Percentiles rank a stretch among this genome's conserved stretches.
These are phyloP conservation scores for Apolygus lucorum DNA, from an alignment of 1,140 invertebrate species.

Conservation along the genomic window DNA sequence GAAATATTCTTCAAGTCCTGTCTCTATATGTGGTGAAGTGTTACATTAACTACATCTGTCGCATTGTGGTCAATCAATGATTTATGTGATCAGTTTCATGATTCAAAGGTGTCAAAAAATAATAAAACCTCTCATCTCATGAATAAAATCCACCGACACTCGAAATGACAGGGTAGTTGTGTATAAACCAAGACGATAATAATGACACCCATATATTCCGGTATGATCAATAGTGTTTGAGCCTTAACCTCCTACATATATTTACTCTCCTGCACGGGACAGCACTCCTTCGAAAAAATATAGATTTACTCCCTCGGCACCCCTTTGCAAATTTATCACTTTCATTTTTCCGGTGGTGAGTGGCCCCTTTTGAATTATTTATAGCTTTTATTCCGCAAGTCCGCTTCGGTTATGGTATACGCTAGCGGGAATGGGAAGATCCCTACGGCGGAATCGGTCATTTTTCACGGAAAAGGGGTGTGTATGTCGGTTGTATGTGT, in stretches of 20 bases:
- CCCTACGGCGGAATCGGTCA: conserved; percentile 5
- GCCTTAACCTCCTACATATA: neutral
- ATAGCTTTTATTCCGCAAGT: conserved; percentile 13
- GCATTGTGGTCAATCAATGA: too few species aligned
- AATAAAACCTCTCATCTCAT: too few species aligned
- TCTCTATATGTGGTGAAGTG: too few species aligned
- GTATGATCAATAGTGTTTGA: neutral
- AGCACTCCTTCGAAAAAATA: neutral
- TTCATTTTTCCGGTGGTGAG: conserved; percentile 16
- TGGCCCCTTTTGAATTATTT: conserved; percentile 13
- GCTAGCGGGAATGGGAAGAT: neutral
- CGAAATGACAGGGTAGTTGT: too few species aligned
- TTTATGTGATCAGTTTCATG: too few species aligned
- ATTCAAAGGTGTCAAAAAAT: too few species aligned
- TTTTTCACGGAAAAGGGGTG: conserved; percentile 6
- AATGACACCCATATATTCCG: too few species aligned
- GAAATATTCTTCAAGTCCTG: too few species aligned
- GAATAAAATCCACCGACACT: too few species aligned
- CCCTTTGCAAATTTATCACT: conserved; percentile 8
- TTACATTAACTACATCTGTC: too few species aligned
- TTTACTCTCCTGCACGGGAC: conserved; percentile 1
- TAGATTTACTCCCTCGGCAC: conserved; percentile 1
- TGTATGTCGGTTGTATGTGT: conserved; percentile 13
- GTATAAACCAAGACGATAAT: too few species aligned
- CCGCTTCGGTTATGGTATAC: conserved; percentile 10